Evolutionary conservation across 2,113 vertebrate species (phyloP).

Genomic region (Microtus montanus): DNA sequence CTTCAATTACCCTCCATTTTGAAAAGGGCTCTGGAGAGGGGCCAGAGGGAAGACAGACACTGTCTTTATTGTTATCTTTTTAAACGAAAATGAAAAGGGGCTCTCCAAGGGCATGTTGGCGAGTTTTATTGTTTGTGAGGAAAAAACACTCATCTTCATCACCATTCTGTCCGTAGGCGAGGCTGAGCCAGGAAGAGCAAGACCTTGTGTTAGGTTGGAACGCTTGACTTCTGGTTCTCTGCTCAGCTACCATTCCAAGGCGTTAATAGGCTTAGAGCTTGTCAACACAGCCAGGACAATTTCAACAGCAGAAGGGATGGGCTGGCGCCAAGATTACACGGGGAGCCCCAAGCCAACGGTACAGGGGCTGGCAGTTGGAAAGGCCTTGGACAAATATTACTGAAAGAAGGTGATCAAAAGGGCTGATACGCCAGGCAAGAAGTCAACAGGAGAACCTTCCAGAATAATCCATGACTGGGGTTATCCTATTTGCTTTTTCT

Average conservation of each 20-base stretch:
- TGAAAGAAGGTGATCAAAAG: constrained; percentile 53
- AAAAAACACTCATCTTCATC: constrained; percentile 35
- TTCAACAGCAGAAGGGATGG: constrained; percentile 17
- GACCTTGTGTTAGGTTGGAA: background rate
- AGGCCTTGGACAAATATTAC: constrained; percentile 1
- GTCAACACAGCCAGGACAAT: constrained; percentile 22
- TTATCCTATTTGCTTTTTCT: constrained; percentile 58
- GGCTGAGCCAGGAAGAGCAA: background rate
- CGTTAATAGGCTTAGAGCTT: constrained; percentile 33
- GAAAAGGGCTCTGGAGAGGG: constrained; percentile 30
- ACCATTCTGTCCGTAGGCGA: background rate
- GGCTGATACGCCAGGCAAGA: constrained; percentile 32
- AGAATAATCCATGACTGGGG: background rate
- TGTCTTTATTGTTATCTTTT: constrained; percentile 45
- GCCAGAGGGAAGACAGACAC: background rate
- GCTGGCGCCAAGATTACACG: background rate
- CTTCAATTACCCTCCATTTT: background rate
- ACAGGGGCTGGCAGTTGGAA: rapidly evolving
- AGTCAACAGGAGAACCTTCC: constrained; percentile 23
- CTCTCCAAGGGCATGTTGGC: background rate
- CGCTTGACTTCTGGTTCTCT: constrained; percentile 32
- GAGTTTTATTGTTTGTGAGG: constrained; percentile 48
- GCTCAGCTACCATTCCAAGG: background rate
- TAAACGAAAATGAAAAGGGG: constrained; percentile 25
- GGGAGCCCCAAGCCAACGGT: rapidly evolving